Percentiles rank a stretch among this genome's conserved stretches.
Conservation (phyloP, 2,797 vertebrate species). For the Petrocephalus sullivani region DNA sequence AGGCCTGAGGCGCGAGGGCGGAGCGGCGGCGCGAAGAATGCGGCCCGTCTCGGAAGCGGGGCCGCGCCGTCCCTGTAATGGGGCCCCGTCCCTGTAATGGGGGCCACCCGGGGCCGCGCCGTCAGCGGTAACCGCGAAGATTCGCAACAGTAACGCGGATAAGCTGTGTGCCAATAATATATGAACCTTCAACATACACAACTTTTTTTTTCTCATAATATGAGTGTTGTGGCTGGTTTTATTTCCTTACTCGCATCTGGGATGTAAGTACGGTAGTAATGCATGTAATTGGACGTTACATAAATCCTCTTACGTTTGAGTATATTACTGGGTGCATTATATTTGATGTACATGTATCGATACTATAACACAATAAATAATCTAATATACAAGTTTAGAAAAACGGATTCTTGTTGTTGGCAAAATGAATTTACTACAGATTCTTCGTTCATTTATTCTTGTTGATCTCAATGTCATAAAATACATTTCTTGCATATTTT, state of each 20-base stretch:
- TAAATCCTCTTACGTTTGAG: not conserved
- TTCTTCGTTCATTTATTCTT: not conserved
- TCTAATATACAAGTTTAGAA: not conserved
- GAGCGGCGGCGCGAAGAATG: conserved; percentile 39
- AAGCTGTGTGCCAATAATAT: not conserved
- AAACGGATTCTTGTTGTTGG: not conserved
- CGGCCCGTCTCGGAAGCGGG: not conserved
- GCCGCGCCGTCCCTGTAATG: conserved; percentile 3
- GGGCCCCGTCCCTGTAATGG: conserved; percentile 8
- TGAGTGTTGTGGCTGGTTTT: not conserved
- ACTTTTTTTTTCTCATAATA: not conserved
- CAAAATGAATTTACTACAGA: not conserved
- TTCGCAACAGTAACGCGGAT: not conserved
- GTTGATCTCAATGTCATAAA: not conserved
- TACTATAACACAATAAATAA: not conserved
- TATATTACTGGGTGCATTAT: not conserved
- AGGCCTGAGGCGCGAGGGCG: conserved; percentile 71
- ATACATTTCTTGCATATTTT: not conserved
- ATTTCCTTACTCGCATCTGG: not conserved
- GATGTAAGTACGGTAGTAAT: not conserved
- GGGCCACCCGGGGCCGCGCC: not conserved
- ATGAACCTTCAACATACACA: not conserved
- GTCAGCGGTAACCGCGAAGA: not conserved
- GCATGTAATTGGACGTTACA: not conserved
- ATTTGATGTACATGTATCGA: not conserved